These are phyloP conservation scores for Phrynocephalus forsythii DNA, from an alignment of 2,797 vertebrate genomes.

Conservation along the genomic window DNA sequence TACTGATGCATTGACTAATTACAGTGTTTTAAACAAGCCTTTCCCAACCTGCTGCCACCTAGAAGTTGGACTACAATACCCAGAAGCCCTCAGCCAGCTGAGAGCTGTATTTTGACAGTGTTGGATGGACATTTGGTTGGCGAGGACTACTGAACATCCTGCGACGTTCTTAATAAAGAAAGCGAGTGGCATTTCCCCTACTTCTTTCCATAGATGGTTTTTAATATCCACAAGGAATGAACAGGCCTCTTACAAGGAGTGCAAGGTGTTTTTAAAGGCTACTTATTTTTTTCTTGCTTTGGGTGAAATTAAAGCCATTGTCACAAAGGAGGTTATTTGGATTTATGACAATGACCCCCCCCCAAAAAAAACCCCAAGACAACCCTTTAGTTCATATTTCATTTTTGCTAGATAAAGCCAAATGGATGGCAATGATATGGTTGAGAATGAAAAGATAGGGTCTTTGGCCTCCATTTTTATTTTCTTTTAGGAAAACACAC, in stretches of 20 bases:
- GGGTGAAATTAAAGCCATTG: background rate
- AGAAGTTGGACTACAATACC: background rate
- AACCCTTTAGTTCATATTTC: constrained; percentile 36
- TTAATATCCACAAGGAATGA: constrained; percentile 21
- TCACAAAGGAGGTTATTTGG: constrained; percentile 13
- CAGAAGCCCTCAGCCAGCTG: background rate
- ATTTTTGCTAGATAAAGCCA: constrained; percentile 62
- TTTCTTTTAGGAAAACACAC: background rate
- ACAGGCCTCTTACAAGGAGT: background rate
- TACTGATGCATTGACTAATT: background rate
- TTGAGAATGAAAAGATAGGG: constrained; percentile 54
- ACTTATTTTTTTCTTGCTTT: background rate
- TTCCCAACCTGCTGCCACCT: background rate
- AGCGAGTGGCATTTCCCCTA: background rate
- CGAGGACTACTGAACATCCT: background rate
- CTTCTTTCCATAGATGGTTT: background rate
- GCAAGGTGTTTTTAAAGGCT: background rate
- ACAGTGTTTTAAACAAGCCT: background rate
- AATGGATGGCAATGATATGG: constrained; percentile 58
- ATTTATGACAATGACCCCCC: constrained; percentile 15
- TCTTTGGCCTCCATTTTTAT: background rate
- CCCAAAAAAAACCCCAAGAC: constrained; percentile 3
- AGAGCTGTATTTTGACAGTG: background rate
- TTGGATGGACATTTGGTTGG: background rate
- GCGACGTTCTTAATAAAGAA: background rate